Evolutionary conservation across 1,140 invertebrate species (phyloP).

Genomic region (Aricia agestis): DNA sequence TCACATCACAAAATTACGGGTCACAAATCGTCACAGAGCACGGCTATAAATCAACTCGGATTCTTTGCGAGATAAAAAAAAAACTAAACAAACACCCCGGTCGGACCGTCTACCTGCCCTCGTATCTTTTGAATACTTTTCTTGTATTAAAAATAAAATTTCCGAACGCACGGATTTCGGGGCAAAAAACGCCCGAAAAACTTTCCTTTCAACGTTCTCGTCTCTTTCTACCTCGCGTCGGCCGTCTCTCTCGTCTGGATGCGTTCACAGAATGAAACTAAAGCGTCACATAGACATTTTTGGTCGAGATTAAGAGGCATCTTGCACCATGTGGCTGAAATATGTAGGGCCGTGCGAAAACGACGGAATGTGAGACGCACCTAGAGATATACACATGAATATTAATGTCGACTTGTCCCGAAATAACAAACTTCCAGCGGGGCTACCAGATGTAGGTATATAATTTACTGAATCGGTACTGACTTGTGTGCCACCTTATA

Average conservation of each 20-base stretch:
- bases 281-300: constrained; percentile 50
- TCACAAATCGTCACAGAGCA: constrained; percentile 70
- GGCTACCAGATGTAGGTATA: constrained; percentile 9
- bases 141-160: constrained; percentile 74
- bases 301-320: constrained; percentile 32
- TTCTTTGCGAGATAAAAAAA: constrained; percentile 59
- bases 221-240: constrained; percentile 46
- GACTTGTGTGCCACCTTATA: not conserved
- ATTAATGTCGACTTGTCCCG: constrained; percentile 2
- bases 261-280: constrained; percentile 33
- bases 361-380: constrained; percentile 9
- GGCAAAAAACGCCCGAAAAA: constrained; percentile 72
- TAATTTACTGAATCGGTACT: not conserved
- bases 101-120: constrained; percentile 60
- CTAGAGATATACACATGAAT: constrained; percentile 5
- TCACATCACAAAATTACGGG: constrained; percentile 68
- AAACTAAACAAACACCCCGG: constrained; percentile 68
- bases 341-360: constrained; percentile 27
- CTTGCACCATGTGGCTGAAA: constrained; percentile 35
- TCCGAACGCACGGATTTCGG: constrained; percentile 61
- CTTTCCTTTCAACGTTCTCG: constrained; percentile 37
- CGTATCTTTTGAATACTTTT: constrained; percentile 70
- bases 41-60: constrained; percentile 65
- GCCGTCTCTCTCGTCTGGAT: constrained; percentile 25
- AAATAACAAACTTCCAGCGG: constrained; percentile 2